These are phyloP conservation scores for Triplophysa dalaica DNA, from an alignment of 2,113 vertebrate species.

Conservation along the genomic window DNA sequence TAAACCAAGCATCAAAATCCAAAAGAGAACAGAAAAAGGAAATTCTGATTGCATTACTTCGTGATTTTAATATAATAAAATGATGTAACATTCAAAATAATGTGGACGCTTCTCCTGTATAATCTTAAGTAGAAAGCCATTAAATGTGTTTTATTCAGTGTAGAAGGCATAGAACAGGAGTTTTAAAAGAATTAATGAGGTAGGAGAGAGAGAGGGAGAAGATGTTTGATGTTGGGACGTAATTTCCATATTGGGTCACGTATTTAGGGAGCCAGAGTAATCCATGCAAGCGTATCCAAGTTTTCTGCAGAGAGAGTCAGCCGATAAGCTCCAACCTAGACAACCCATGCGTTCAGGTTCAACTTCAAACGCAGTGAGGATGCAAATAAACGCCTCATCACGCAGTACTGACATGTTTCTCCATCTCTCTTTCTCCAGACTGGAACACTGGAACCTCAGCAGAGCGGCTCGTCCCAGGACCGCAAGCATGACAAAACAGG, in stretches of 20 bases:
- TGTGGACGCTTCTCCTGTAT: background rate
- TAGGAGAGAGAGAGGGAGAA: background rate
- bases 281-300: slow-evolving; percentile 50
- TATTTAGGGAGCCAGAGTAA: slow-evolving; percentile 47
- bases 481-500: background rate
- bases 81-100: no score
- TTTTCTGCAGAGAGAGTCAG: slow-evolving; percentile 32
- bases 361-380: slow-evolving; percentile 21
- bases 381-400: slow-evolving; percentile 1
- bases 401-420: slow-evolving; percentile 5
- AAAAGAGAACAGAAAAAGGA: no score
- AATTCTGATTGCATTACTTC: no score
- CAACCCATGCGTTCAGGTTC: slow-evolving; percentile 21
- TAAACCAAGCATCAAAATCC: no score
- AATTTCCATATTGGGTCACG: slow-evolving; percentile 56
- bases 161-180: background rate
- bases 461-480: slow-evolving; percentile 51
- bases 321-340: slow-evolving; percentile 26
- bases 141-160: background rate
- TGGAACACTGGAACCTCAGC: slow-evolving; percentile 60
- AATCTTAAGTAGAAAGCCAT: background rate
- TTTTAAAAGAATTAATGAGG: background rate
- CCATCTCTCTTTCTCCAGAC: slow-evolving; percentile 56
- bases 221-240: slow-evolving; percentile 43
- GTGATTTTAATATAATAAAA: no score